These are phyloP conservation scores for Torymus aiolomorphi DNA, from an alignment of 2,888 invertebrate species.

Conservation along the genomic window DNA sequence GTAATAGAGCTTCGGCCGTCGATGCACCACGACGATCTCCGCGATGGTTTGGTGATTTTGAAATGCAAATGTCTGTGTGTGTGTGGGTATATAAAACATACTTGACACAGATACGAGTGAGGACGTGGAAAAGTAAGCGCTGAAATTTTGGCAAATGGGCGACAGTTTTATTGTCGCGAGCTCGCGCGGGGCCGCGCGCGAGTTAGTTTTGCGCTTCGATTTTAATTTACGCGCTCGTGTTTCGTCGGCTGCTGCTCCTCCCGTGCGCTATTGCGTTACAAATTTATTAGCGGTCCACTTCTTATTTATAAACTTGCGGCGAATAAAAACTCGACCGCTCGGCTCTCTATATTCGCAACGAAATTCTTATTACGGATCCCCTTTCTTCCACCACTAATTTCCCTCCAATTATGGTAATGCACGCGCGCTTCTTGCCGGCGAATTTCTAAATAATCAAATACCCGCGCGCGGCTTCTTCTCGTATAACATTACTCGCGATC, in stretches of 20 bases:
- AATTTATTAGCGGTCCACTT: background rate
- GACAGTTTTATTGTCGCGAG: conserved; percentile 20
- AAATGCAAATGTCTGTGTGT: conserved; percentile 1
- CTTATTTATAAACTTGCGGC: background rate
- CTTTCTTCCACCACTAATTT: conserved; percentile 11
- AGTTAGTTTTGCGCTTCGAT: background rate
- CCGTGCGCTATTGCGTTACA: background rate
- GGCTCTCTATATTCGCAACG: background rate
- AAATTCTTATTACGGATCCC: background rate
- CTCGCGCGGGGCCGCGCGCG: background rate
- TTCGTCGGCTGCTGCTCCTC: background rate
- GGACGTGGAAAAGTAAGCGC: background rate
- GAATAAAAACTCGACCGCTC: background rate
- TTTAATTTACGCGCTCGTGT: conserved; percentile 13
- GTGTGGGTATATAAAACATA: background rate
- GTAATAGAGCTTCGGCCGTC: too few relatives aligned
- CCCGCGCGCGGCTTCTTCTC: conserved; percentile 4
- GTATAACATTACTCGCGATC: conserved; percentile 32
- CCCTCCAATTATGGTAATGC: conserved; percentile 42
- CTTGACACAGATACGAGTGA: conserved; percentile 21
- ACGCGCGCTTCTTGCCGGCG: conserved; percentile 36
- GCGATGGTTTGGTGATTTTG: conserved; percentile 12
- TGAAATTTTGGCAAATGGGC: conserved; percentile 26
- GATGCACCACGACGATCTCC: background rate
- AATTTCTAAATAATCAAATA: conserved; percentile 48